Evolutionary conservation across 2,797 vertebrate species (phyloP).

Genomic region (Sphenopsis melanotis): DNA sequence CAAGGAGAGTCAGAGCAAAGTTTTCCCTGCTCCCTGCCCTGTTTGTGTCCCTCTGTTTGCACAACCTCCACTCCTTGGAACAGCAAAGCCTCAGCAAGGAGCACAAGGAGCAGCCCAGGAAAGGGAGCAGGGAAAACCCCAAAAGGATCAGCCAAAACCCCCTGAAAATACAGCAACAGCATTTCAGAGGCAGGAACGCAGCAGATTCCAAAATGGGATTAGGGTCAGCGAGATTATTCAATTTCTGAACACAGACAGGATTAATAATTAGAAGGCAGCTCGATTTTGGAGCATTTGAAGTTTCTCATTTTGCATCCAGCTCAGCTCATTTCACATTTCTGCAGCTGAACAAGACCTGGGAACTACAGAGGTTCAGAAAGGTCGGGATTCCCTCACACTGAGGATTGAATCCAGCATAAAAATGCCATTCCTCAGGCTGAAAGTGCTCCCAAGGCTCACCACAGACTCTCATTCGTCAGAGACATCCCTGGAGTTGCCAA

Average conservation of each 20-base stretch:
- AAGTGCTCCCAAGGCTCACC: fast-evolving
- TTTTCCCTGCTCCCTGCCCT: neutral
- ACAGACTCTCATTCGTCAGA: fast-evolving
- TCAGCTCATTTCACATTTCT: fast-evolving
- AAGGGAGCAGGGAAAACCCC: neutral
- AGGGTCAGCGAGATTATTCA: neutral
- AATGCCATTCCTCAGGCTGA: neutral
- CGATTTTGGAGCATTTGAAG: neutral
- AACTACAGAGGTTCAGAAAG: fast-evolving
- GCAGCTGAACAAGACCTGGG: neutral
- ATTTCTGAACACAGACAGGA: neutral
- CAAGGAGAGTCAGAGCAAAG: neutral
- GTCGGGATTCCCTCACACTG: fast-evolving
- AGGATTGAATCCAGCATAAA: neutral
- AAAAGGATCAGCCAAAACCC: neutral
- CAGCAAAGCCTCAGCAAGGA: neutral
- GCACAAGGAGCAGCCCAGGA: neutral
- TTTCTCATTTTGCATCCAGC: neutral
- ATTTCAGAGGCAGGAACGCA: neutral
- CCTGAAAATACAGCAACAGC: fast-evolving
- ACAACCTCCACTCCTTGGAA: neutral
- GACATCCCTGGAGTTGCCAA: fast-evolving
- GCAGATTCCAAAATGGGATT: neutral
- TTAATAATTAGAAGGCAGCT: neutral
- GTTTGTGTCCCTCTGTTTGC: neutral